phyloP scores from a whole-genome alignment of 2,888 invertebrate species.

The Brenthis hecate region DNA sequence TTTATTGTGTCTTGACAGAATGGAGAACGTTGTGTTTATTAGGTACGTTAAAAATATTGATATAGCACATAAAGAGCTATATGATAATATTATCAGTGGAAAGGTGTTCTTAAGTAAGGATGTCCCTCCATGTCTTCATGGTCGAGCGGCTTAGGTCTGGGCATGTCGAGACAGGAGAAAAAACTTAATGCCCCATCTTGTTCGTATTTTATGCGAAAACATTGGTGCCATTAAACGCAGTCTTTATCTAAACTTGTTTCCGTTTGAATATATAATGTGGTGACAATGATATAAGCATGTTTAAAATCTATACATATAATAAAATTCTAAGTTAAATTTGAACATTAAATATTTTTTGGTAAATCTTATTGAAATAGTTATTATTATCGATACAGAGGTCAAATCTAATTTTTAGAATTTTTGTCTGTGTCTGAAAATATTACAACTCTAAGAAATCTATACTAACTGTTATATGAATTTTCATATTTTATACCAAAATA shows the following conservation, averaged over 20 bases:
- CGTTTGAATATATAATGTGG: conserved; percentile 61
- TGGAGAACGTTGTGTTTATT: too few relatives aligned
- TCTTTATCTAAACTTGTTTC: conserved; percentile 68
- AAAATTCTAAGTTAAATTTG: too few relatives aligned
- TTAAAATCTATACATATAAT: conserved; percentile 1
- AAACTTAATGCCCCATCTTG: conserved; percentile 67
- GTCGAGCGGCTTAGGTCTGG: conserved; percentile 66
- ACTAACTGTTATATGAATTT: background rate
- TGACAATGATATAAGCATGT: conserved; percentile 13
- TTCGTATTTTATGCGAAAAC: conserved; percentile 67
- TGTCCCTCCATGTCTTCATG: conserved; percentile 79
- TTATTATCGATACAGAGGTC: too few relatives aligned
- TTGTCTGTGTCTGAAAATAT: too few relatives aligned
- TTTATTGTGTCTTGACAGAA: too few relatives aligned
- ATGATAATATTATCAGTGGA: conserved; percentile 16
- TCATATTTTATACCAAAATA: too few relatives aligned
- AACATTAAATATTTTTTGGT: too few relatives aligned
- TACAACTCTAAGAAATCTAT: too few relatives aligned
- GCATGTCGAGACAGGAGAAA: conserved; percentile 73
- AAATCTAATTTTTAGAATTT: too few relatives aligned
- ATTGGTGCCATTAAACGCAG: conserved; percentile 60
- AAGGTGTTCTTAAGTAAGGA: conserved; percentile 56
- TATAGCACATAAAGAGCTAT: background rate
- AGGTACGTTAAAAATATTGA: too few relatives aligned
- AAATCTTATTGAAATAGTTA: too few relatives aligned